phyloP scores from a whole-genome alignment of 1,140 invertebrate genomes.

The Theocolax elegans region DNA sequence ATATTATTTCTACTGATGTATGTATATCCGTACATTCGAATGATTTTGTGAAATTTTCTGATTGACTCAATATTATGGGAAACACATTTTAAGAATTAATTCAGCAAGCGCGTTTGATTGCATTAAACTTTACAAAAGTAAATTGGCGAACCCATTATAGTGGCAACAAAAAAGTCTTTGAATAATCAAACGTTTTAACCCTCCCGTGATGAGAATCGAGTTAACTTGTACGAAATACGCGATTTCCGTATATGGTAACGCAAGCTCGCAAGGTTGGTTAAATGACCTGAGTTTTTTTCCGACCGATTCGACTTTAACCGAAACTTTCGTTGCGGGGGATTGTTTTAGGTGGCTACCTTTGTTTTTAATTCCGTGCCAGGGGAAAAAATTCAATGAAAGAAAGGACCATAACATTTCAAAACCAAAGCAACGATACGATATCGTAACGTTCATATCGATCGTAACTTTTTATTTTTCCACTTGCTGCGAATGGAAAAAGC shows the following conservation, averaged over 20 bases:
- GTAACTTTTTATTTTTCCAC: conserved; percentile 4
- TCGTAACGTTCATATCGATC: background rate
- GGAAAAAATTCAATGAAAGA: conserved; percentile 3
- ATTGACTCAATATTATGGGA: background rate
- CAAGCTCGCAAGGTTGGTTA: background rate
- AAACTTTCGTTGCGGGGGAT: background rate
- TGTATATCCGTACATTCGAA: no score
- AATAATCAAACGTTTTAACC: conserved; percentile 13
- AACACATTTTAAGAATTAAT: background rate
- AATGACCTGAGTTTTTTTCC: background rate
- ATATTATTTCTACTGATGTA: no score
- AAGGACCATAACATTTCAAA: conserved; percentile 8
- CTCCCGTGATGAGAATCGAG: background rate
- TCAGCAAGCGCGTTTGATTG: background rate
- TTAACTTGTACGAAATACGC: no score
- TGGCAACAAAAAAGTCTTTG: conserved; percentile 6
- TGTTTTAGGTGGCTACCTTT: background rate
- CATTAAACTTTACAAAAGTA: conserved; percentile 2
- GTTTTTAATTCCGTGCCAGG: background rate
- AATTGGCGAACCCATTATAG: background rate
- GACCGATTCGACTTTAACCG: no score
- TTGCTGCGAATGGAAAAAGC: background rate
- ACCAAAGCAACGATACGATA: conserved; percentile 7
- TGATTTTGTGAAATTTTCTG: no score
- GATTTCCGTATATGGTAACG: no score